Base-by-base conservation (phyloP, 2,888 invertebrate species). In the Pristionchus maxplancki region DNA sequence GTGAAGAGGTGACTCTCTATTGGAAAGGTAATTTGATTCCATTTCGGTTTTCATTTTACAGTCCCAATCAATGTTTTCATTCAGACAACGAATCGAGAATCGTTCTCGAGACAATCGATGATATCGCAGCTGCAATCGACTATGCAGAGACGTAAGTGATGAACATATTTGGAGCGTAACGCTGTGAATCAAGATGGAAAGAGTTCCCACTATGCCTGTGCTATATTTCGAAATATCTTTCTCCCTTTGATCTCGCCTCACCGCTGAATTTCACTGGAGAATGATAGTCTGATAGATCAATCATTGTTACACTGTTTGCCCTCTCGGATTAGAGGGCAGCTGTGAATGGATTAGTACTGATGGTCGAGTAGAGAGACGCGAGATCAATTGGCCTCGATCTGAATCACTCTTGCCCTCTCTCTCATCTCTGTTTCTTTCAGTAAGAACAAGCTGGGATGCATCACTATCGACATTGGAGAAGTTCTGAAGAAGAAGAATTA, bases 101-200 rank as follows among this genome's bases (percentile, higher is more conserved):
- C 28, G 44, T 48, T 28, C 48, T 81, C 44, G 48, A 48, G 44
- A 28, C 11, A n/a, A 28, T 24, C 4, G 48, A 48, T 28, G 81
- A 81, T 48, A 24, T 81, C n/a, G 48, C 1, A 8, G 81, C 81
- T n/a, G 81, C 81, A 13, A 44, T 81, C 48, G 81, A 81, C 24
- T 81, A 81, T 81, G 81, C 81, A 4, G 34, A 48, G 28, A 64
- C 28, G 62, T 64, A 6, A n/a, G 28, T 58, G 53, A 58, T 48
- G 48, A 48, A 48, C 48, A 48, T 48, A 48, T 48, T 48, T 48
- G 48, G 15, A 48, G 15, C n/a, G n/a, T n/a, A n/a, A n/a, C n/a
- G n/a, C 48, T 48, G 48, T 48, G 48, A 48, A 48, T 15, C 9
- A n/a, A n/a, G n/a, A n/a, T n/a, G n/a, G n/a, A n/a, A n/a, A n/a